These are phyloP conservation scores for Ambastaia sidthimunki DNA, from an alignment of 2,797 vertebrate species.

Conservation along the genomic window DNA sequence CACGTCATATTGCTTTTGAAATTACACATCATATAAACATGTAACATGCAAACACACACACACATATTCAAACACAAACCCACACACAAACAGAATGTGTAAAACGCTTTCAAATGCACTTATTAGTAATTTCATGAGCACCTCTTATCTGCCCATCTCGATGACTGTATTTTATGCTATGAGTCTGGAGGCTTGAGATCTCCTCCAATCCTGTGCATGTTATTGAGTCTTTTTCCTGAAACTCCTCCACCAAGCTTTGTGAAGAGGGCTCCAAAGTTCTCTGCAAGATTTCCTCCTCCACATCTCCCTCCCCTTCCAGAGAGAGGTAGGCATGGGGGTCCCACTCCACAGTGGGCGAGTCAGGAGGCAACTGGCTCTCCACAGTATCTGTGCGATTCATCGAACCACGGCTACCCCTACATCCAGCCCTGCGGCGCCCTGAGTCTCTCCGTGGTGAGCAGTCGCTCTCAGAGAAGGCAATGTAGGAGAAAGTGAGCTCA, in stretches of 20 bases:
- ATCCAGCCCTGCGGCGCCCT: conserved; percentile 55
- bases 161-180: conserved; percentile 59
- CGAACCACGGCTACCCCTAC: conserved; percentile 65
- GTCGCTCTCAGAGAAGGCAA: conserved; percentile 83
- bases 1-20: too few relatives aligned
- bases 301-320: conserved; percentile 67
- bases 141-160: conserved; percentile 64
- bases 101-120: not conserved
- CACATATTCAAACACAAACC: not conserved
- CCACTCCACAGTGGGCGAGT: conserved; percentile 80
- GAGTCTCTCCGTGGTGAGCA: conserved; percentile 56
- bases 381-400: conserved; percentile 78
- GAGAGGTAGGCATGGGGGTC: conserved; percentile 69
- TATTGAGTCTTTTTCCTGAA: conserved; percentile 61
- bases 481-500: conserved; percentile 92
- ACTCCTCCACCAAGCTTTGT: conserved; percentile 56
- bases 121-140: not conserved
- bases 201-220: conserved; percentile 59
- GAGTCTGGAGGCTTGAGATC: conserved; percentile 48
- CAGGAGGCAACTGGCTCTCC: conserved; percentile 72
- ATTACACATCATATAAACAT: too few relatives aligned
- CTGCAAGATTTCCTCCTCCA: conserved; percentile 55
- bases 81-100: not conserved
- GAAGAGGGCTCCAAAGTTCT: conserved; percentile 59
- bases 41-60: not conserved